Percentiles rank a stretch among this genome's conserved stretches.
These are phyloP conservation scores for Bothrops jararaca DNA, from an alignment of 2,113 vertebrate species.

Conservation along the genomic window DNA sequence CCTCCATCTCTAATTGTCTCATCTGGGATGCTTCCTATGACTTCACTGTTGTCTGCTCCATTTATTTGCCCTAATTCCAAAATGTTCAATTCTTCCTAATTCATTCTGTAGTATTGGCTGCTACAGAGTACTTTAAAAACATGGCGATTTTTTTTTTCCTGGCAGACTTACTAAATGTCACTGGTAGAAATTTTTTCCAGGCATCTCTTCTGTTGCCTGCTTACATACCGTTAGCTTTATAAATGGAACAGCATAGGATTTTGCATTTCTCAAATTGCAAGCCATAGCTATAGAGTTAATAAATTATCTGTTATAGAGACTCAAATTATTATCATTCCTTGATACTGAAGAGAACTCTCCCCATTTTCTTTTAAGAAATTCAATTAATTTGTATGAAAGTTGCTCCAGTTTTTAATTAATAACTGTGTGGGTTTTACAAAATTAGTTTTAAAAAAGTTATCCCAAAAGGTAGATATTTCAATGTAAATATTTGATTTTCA, in stretches of 20 bases:
- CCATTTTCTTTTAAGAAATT: neutral
- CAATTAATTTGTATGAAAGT: neutral
- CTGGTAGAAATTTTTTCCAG: neutral
- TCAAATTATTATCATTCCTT: neutral
- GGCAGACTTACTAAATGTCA: neutral
- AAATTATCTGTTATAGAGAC: neutral
- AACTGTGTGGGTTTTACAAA: neutral
- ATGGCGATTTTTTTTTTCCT: neutral
- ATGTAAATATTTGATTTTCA: constrained; percentile 37
- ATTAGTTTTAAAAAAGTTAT: constrained; percentile 31
- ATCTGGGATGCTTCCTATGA: neutral
- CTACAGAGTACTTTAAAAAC: neutral
- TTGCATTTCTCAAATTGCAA: neutral
- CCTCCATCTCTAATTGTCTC: neutral
- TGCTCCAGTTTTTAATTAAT: neutral
- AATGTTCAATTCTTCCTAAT: neutral
- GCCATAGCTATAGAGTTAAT: neutral
- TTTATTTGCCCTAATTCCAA: neutral
- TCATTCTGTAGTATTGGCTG: neutral
- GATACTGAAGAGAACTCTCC: neutral
- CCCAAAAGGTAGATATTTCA: constrained; percentile 44
- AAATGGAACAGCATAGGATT: neutral
- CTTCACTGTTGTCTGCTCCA: neutral
- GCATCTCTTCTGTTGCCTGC: neutral
- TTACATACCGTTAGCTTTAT: neutral